Evolutionary conservation across 2,797 vertebrate species (phyloP).

Genomic region (Geotrypetes seraphini): DNA sequence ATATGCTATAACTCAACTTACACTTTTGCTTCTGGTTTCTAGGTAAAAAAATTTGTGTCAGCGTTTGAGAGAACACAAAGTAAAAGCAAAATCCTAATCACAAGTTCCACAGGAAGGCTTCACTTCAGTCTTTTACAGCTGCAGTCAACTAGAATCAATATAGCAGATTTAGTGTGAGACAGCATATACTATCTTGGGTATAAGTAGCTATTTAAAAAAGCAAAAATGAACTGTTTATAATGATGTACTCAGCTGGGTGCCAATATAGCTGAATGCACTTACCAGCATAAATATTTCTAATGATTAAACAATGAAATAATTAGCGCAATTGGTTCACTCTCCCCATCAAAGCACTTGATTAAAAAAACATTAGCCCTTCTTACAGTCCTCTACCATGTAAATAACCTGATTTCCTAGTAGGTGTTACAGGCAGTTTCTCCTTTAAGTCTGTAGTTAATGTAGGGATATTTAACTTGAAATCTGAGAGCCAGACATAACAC

Average conservation of each 20-base stretch:
- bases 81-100: neutral
- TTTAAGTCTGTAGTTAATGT: too few relatives aligned
- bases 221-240: neutral
- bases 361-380: too few relatives aligned
- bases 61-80: neutral
- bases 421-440: too few relatives aligned
- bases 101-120: neutral
- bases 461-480: too few relatives aligned
- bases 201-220: neutral
- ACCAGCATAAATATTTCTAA: too few relatives aligned
- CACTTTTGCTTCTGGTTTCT: conserved; percentile 1
- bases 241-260: neutral
- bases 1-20: neutral
- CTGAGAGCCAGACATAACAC: too few relatives aligned
- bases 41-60: conserved; percentile 4
- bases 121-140: neutral
- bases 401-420: too few relatives aligned
- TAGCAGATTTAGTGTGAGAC: neutral
- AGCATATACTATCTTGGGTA: neutral
- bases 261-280: too few relatives aligned
- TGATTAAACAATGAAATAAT: too few relatives aligned
- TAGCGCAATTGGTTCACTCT: too few relatives aligned
- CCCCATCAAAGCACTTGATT: too few relatives aligned
- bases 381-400: too few relatives aligned
- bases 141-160: neutral